A percentile compares a stretch with the other conserved stretches of the same genome.
Conservation (phyloP, 2,888 invertebrate species). For the Junonia oenone region DNA sequence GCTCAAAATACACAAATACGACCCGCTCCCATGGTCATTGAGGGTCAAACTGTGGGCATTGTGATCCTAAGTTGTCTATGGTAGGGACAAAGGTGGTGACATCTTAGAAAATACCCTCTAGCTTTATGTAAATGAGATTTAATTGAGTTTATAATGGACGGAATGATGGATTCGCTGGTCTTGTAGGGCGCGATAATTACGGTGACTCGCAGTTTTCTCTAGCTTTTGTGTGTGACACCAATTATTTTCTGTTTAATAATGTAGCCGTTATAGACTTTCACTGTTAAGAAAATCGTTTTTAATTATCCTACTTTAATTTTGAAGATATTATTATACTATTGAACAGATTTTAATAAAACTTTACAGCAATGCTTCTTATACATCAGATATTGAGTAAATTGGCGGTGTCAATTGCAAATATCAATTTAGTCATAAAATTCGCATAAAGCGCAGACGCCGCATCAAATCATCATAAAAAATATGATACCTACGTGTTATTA, state of each 20-base stretch:
- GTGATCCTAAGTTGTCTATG: conserved; percentile 70
- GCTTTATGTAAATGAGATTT: conserved; percentile 75
- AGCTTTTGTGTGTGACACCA: conserved; percentile 9
- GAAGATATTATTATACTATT: too few species aligned
- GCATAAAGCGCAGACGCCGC: too few species aligned
- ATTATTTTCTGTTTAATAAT: conserved; percentile 17
- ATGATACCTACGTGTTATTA: neutral
- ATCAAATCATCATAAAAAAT: too few species aligned
- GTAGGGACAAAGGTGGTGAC: conserved; percentile 75
- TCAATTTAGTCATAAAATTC: too few species aligned
- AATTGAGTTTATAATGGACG: conserved; percentile 77
- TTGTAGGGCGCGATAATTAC: conserved; percentile 63
- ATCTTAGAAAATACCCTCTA: conserved; percentile 55
- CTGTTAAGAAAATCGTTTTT: too few species aligned
- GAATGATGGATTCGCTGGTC: conserved; percentile 56
- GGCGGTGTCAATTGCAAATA: too few species aligned
- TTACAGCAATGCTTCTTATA: too few species aligned
- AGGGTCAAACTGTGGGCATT: conserved; percentile 72
- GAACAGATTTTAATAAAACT: too few species aligned
- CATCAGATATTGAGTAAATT: too few species aligned
- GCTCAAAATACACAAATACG: conserved; percentile 78
- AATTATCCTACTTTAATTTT: too few species aligned
- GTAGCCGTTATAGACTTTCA: neutral
- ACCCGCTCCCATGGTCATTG: conserved; percentile 60
- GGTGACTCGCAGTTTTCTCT: conserved; percentile 47